Base-by-base conservation (phyloP, 2,113 vertebrate species). In the Psettodes erumei region DNA sequence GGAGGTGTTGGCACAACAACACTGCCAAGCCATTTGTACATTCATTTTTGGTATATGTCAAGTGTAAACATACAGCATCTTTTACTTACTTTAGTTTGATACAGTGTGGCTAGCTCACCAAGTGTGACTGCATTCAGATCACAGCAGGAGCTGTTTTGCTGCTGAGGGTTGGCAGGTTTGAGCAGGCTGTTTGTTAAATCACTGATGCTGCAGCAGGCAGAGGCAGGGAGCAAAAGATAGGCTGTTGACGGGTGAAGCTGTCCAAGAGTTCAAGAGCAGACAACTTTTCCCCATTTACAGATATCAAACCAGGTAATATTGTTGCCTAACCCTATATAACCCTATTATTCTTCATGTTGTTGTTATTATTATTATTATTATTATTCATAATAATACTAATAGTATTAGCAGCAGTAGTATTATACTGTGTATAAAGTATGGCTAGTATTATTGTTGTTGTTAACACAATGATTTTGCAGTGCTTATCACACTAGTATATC, bases 21-120 rank as follows among this genome's bases (percentile, higher is more conserved):
- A 47, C 63, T 55, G 64, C 58, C 19, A 72, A 72, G 64, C 73
- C 48, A 33, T 38, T 64, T 82, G 23, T 69, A 77, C 65, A 75
- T 79, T 80, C 40, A 40, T 58, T 75, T 19, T 83, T 55, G n/a
- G n/a, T 35, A 79, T 73, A 84, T 67, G 63, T 60, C 2, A 81
- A 77, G 30, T 61, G 33, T 67, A 33, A 54, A 37, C 33, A 5
- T 38, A 5, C 18, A 25, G 21, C 28, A 48, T 68, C 11, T 58
- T n/a, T 75, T 40, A 61, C 12, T 18, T 18, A 66, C 40, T 12
- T 13, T n/a, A 37, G 30, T 13, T 63, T 33, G 38, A 38, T 21
- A 53, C 32, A 76, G 28, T 25, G 5, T 9, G 8, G 27, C n/a
- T n/a, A n/a, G n/a, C n/a, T n/a, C n/a, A n/a, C n/a, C n/a, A n/a